Percentiles rank a stretch among this genome's conserved stretches.
These are phyloP conservation scores for Cephus rjabovi DNA, from an alignment of 2,888 invertebrate species.

Conservation along the genomic window DNA sequence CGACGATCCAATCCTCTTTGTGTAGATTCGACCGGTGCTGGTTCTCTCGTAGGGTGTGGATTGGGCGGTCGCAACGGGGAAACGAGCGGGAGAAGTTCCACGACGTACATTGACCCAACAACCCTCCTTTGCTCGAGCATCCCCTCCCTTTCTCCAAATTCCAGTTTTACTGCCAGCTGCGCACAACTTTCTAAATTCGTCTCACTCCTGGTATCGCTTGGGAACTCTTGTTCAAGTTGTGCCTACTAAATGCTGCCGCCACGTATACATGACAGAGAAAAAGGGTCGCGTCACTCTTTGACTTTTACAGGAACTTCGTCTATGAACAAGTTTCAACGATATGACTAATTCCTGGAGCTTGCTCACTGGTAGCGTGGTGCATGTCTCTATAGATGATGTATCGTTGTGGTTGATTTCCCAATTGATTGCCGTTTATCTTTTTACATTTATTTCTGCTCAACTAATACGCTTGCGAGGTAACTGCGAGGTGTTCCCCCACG, in stretches of 20 bases:
- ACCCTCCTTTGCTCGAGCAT: slow-evolving; percentile 19
- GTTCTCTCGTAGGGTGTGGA: slow-evolving; percentile 7
- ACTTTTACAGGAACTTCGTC: too few species aligned
- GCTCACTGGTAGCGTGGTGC: too few species aligned
- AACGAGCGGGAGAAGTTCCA: slow-evolving; percentile 26
- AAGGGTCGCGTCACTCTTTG: too few species aligned
- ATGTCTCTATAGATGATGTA: too few species aligned
- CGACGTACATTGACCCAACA: slow-evolving; percentile 38
- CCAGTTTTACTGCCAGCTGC: slow-evolving; percentile 48
- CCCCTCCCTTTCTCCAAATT: slow-evolving; percentile 27
- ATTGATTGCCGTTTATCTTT: too few species aligned
- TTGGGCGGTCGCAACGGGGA: slow-evolving; percentile 7
- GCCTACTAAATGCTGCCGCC: not conserved
- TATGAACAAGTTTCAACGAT: too few species aligned
- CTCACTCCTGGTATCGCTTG: slow-evolving; percentile 41
- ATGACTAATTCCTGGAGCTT: too few species aligned
- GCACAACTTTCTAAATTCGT: slow-evolving; percentile 55
- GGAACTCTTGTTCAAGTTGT: not conserved
- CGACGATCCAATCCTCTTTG: slow-evolving; percentile 1
- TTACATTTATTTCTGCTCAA: too few species aligned
- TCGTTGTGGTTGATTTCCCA: too few species aligned
- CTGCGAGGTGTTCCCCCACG: too few species aligned
- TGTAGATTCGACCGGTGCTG: slow-evolving; percentile 11
- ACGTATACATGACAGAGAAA: not conserved
- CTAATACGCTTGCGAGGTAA: too few species aligned